phyloP scores from a whole-genome alignment of 2,888 invertebrate species.

The Xestia xanthographa region DNA sequence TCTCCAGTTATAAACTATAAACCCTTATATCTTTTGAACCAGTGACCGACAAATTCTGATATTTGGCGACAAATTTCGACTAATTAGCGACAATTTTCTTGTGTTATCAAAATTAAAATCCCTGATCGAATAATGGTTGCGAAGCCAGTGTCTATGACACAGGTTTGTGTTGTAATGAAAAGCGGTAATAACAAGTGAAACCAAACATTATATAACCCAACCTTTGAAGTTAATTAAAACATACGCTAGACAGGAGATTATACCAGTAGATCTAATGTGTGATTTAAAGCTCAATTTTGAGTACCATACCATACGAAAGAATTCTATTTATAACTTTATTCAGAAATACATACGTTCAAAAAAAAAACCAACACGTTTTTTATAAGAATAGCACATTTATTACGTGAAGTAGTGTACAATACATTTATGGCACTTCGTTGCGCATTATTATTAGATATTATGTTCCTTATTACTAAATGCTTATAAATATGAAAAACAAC shows the following conservation, averaged over 20 bases:
- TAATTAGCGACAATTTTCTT: too few relatives aligned
- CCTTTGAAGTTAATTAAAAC: constrained; percentile 12
- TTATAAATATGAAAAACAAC: constrained; percentile 77
- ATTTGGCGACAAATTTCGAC: too few relatives aligned
- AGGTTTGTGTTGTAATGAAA: constrained; percentile 10
- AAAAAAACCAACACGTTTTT: background rate
- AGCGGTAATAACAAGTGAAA: too few relatives aligned
- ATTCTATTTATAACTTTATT: background rate
- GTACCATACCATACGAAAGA: background rate
- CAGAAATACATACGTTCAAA: background rate
- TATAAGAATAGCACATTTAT: constrained; percentile 75
- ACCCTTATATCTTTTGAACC: too few relatives aligned
- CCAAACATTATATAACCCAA: background rate
- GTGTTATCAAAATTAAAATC: too few relatives aligned
- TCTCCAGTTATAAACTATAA: too few relatives aligned
- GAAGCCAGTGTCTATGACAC: too few relatives aligned
- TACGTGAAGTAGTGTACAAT: constrained; percentile 78
- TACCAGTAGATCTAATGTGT: too few relatives aligned
- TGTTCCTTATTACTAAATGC: constrained; percentile 62
- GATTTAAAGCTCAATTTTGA: too few relatives aligned
- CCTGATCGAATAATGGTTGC: too few relatives aligned
- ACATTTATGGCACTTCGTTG: constrained; percentile 87
- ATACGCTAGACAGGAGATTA: too few relatives aligned
- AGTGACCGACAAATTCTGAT: too few relatives aligned
- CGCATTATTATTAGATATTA: constrained; percentile 69